Evolutionary conservation across 2,888 invertebrate genomes (phyloP).

Genomic region (Dolomedes plantarius): DNA sequence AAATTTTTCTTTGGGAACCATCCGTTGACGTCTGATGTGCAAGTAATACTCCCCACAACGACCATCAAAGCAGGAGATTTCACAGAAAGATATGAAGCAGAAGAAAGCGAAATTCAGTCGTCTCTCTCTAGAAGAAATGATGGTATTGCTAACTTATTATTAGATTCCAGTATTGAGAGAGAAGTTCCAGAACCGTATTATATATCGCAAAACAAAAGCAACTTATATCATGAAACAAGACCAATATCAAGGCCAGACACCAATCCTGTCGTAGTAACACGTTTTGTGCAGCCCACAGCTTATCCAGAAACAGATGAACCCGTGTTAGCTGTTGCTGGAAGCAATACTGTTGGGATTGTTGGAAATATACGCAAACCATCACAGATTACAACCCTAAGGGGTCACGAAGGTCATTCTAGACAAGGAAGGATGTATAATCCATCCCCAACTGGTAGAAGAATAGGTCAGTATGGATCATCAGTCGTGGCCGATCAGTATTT

Average conservation of each 20-base stretch:
- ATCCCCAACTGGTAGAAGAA: slow-evolving; percentile 44
- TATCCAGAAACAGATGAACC: slow-evolving; percentile 37
- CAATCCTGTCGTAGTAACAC: slow-evolving; percentile 42
- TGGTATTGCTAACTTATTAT: slow-evolving; percentile 3
- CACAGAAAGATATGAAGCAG: slow-evolving; percentile 17
- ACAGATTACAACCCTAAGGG: slow-evolving; percentile 27
- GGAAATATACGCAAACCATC: slow-evolving; percentile 27
- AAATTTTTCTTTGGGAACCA: slow-evolving; percentile 76
- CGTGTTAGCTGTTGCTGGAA: slow-evolving; percentile 28
- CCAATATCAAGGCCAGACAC: background rate
- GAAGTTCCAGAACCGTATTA: slow-evolving; percentile 33
- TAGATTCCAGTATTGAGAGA: slow-evolving; percentile 11
- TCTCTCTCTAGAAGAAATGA: slow-evolving; percentile 26
- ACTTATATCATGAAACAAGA: background rate
- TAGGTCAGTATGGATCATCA: slow-evolving; percentile 52
- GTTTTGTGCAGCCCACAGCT: slow-evolving; percentile 50
- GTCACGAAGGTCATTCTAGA: slow-evolving; percentile 39
- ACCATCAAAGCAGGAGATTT: background rate
- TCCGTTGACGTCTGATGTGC: slow-evolving; percentile 39
- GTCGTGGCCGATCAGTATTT: slow-evolving; percentile 71
- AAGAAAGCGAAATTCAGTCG: slow-evolving; percentile 38
- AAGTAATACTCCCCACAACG: slow-evolving; percentile 29
- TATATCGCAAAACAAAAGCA: background rate
- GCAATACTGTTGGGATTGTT: slow-evolving; percentile 36
- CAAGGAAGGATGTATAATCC: slow-evolving; percentile 59